Percentiles rank a stretch among this genome's conserved stretches.
These are phyloP conservation scores for Saccostrea cuccullata DNA, from an alignment of 1,140 invertebrate genomes.

Conservation along the genomic window DNA sequence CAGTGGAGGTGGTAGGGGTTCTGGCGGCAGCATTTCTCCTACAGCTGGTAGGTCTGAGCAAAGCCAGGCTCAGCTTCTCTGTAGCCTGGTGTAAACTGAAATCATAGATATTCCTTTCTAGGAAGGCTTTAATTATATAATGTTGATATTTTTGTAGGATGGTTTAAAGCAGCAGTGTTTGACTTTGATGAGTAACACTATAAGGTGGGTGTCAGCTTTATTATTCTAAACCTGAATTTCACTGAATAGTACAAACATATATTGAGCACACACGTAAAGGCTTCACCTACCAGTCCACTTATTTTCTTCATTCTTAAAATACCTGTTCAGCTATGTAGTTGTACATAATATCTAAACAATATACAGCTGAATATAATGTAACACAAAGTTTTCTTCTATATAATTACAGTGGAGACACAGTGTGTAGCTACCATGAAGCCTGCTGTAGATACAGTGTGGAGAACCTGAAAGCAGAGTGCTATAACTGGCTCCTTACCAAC, in stretches of 20 bases:
- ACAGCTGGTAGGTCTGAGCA: conserved; percentile 80
- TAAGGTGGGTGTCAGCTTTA: conserved; percentile 79
- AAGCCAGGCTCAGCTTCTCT: background rate
- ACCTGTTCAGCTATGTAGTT: too few species aligned
- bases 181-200: conserved; percentile 88
- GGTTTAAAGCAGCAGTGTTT: conserved; percentile 87
- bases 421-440: conserved; percentile 85
- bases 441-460: conserved; percentile 85
- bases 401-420: conserved; percentile 81
- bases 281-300: too few species aligned
- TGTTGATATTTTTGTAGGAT: conserved; percentile 78
- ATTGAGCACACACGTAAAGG: too few species aligned
- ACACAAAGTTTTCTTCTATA: background rate
- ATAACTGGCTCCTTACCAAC: conserved; percentile 86
- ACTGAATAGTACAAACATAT: too few species aligned
- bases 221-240: too few species aligned
- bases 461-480: conserved; percentile 82
- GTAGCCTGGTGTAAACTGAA: background rate
- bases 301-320: too few species aligned
- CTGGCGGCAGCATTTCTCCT: conserved; percentile 88
- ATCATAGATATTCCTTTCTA: background rate
- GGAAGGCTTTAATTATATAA: background rate
- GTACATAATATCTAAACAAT: too few species aligned
- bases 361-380: too few species aligned
- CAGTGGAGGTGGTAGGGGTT: conserved; percentile 85